Evolutionary conservation across 2,888 invertebrate species (phyloP), one percentile per base, ranked within the genome.

Genomic region (Drosophila tripunctata): DNA sequence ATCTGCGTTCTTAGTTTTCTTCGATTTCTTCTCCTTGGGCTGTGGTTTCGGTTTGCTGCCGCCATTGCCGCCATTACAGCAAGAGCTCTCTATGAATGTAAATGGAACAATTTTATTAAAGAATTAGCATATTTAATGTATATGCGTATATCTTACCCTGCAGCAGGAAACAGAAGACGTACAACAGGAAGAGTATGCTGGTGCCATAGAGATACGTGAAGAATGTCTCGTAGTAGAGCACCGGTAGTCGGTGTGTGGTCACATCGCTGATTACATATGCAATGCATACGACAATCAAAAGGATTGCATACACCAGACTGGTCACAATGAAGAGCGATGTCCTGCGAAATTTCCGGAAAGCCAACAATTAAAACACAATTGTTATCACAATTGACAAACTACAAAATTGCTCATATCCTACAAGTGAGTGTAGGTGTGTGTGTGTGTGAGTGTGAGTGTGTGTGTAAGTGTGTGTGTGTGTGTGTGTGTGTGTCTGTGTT

Each of bases 181-280:
- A 98, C 82, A 97, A 93, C 90, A 98, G 94, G 93, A 98, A 98
- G 87, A 97, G 93, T 92, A 98, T 97, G 93, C 97, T 97, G 93
- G 96, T 95, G 88, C 97, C 96, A 92, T 97, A 98, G 72, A 98
- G 93, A 92, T 97, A 98, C 74, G 97, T 97, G 93, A 97, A 98
- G 93, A 97, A 97, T 81, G 97, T 97, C 94, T 98, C 97, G 92
- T 97, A 98, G 93, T 97, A 98, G 92, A 96, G 96, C 73, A 96
- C 94, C 75, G 97, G 97, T 82, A 98, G 94, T 92, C 96, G 96
- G 93, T 97, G 96, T 78, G 97, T 97, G 90, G 97, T 96, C 89
- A 97, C 97, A 93, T 98, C 97, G 89, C 98, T 97, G 92, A 98
- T 95, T 88, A 98, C 97, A 92, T 98, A 97, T 73, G 97, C 97